Conservation (phyloP, 2,113 vertebrate genomes). For the Actinemys pallida region DNA sequence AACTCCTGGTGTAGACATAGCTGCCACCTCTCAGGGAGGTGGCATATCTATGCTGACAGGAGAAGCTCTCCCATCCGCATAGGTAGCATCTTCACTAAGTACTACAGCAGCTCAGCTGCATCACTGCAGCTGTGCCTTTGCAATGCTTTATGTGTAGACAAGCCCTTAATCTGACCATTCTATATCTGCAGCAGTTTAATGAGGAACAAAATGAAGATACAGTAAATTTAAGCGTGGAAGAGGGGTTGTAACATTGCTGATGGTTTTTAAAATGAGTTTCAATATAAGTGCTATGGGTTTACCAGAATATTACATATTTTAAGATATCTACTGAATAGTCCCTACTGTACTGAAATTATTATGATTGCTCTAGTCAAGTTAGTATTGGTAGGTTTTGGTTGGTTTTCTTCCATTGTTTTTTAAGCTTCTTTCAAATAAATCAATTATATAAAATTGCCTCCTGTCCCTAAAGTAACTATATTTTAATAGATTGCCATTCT, state of each 20-base stretch:
- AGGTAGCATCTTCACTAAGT: neutral
- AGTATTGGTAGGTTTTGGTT: neutral
- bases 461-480: neutral
- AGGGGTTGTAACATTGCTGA: neutral
- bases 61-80: neutral
- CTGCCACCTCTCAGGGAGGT: neutral
- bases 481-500: neutral
- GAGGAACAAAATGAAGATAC: neutral
- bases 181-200: neutral
- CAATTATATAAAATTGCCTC: neutral
- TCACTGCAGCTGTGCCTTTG: neutral
- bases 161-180: neutral
- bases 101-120: neutral
- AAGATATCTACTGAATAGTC: constrained; percentile 6
- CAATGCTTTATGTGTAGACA: neutral
- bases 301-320: constrained; percentile 5
- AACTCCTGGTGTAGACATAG: neutral
- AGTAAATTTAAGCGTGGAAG: neutral
- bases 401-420: constrained; percentile 3
- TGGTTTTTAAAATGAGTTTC: neutral
- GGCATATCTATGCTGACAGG: neutral
- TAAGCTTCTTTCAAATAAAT: neutral
- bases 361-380: constrained; percentile 7
- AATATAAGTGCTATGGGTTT: neutral
- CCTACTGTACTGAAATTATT: neutral